phyloP scores from a whole-genome alignment of 1,140 invertebrate genomes.

The Gerris buenoi region DNA sequence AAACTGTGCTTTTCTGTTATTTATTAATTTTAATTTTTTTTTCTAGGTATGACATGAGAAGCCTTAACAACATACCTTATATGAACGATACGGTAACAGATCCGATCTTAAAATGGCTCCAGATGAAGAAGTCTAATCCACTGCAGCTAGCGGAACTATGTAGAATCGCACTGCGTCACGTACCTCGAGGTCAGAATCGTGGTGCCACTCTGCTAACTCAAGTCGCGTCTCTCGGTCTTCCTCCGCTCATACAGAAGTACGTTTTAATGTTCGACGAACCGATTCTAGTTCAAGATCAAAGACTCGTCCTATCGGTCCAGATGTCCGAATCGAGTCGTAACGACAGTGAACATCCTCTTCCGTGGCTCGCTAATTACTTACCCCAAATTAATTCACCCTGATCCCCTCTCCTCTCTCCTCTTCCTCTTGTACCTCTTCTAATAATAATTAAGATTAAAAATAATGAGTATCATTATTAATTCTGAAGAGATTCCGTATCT shows the following conservation, averaged over 20 bases:
- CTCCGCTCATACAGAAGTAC: slow-evolving; percentile 6
- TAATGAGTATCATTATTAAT: no score
- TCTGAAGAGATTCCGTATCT: no score
- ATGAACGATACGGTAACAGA: slow-evolving; percentile 20
- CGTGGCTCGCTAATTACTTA: background rate
- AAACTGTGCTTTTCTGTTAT: no score
- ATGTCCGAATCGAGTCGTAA: background rate
- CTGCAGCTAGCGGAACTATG: slow-evolving; percentile 32
- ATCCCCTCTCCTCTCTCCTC: no score
- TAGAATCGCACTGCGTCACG: slow-evolving; percentile 29
- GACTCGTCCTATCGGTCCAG: background rate
- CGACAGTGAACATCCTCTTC: background rate
- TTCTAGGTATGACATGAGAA: slow-evolving; percentile 22
- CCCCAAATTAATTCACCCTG: background rate
- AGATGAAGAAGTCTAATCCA: slow-evolving; percentile 30
- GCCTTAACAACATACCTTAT: slow-evolving; percentile 24
- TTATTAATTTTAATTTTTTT: slow-evolving; percentile 2
- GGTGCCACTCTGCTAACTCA: background rate
- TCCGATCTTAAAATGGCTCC: slow-evolving; percentile 22
- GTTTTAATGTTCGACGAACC: slow-evolving; percentile 19
- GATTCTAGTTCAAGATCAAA: slow-evolving; percentile 16
- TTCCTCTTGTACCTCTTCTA: no score
- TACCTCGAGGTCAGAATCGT: background rate
- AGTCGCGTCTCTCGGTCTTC: slow-evolving; percentile 4
- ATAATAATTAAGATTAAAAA: no score